Evolutionary conservation across 2,113 vertebrate genomes (phyloP), one percentile per base, ranked within the genome.

Genomic region (Xiphophorus maculatus): DNA sequence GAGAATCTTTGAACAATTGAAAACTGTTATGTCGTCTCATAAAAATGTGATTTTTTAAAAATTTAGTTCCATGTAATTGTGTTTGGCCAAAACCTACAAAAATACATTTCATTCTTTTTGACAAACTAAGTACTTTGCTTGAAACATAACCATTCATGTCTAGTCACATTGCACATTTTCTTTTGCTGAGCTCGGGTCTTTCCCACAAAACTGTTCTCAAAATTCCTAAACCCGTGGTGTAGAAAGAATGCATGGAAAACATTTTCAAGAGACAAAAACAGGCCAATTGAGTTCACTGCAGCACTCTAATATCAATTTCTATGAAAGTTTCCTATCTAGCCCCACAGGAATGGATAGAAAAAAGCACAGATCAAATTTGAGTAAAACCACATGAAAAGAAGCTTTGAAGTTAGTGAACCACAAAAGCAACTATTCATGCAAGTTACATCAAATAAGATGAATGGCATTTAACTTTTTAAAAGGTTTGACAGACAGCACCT

Each of bases 371-470:
- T 64, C 71, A 74, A 85, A 85, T 85, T 73, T 64, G 30, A 78
- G 70, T 82, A 90, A 82, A 27, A 67, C 32, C 72, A 76, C 76
- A 88, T 84, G 40, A 90, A 88, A 87, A 79, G 80, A 73, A 80
- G 54, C 86, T 83, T 87, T 88, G 79, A 89, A 85, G 80, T 77
- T 69, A 84, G 58, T 70, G 82, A 84, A 84, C 83, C 82, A 87
- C 74, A 83, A 85, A 89, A 86, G 71, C 63, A 83, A 79, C 77
- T 77, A 75, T 84, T 75, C 76, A 81, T 79, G 78, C 5, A 19
- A 82, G 70, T 82, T 73, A 80, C 75, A 81, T 81, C 58, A 69
- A 88, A 84, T 82, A 73, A 54, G 67, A 63, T 77, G 35, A 73
- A 83, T 74, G 71, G 63, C 70, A 82, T 73, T 79, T 74, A 48